phyloP scores from a whole-genome alignment of 2,113 vertebrate species.

The Tyrannus savana region DNA sequence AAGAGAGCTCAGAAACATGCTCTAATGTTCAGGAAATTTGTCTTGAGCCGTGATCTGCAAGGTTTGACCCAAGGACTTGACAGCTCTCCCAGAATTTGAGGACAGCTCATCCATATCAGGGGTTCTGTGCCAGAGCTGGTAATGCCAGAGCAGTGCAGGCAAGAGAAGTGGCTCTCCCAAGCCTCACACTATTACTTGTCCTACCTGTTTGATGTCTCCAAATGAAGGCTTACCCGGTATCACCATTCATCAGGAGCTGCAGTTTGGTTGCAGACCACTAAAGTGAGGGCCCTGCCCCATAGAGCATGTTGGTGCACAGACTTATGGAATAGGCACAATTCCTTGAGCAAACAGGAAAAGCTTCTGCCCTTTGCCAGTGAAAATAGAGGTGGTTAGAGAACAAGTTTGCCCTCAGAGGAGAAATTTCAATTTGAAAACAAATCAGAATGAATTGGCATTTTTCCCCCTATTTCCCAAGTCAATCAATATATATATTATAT shows the following conservation, averaged over 20 bases:
- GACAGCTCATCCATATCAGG: neutral
- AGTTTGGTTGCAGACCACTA: neutral
- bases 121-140: neutral
- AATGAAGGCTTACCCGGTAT: neutral
- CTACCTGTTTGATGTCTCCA: neutral
- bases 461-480: neutral
- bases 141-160: neutral
- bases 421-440: neutral
- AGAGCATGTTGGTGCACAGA: neutral
- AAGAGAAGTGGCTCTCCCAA: neutral
- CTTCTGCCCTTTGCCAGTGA: neutral
- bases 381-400: neutral
- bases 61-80: neutral
- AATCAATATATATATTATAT: neutral
- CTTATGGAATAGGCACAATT: neutral
- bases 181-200: neutral
- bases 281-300: neutral
- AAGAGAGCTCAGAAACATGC: neutral
- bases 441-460: neutral
- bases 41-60: neutral
- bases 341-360: neutral
- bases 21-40: neutral
- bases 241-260: neutral
- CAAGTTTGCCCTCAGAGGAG: neutral
- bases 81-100: neutral